Evolutionary conservation across 2,888 invertebrate species (phyloP).

Genomic region (Glaucopsyche alexis): DNA sequence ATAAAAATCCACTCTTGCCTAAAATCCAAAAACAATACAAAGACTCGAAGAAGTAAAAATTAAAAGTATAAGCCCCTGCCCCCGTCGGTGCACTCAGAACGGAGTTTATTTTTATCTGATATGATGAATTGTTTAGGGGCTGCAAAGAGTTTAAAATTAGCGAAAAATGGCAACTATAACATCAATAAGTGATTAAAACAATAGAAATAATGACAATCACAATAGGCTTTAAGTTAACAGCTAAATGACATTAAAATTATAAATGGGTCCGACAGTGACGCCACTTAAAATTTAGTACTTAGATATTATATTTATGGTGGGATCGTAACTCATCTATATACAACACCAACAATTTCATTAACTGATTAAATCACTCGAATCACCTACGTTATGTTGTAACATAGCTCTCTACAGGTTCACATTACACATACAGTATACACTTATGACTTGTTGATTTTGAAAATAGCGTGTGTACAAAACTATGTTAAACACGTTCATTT

Average conservation of each 20-base stretch:
- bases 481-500: conserved; percentile 54
- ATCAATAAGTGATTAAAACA: conserved; percentile 45
- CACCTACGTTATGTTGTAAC: conserved; percentile 57
- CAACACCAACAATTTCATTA: conserved; percentile 75
- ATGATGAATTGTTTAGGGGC: not conserved
- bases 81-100: conserved; percentile 1
- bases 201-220: conserved; percentile 60
- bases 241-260: conserved; percentile 58
- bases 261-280: conserved; percentile 64
- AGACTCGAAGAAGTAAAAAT: conserved; percentile 6
- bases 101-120: not conserved
- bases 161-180: conserved; percentile 35
- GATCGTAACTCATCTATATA: conserved; percentile 78
- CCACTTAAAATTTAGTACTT: conserved; percentile 74
- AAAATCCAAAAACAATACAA: conserved; percentile 22
- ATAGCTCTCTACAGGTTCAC: conserved; percentile 46
- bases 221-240: conserved; percentile 74
- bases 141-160: conserved; percentile 12
- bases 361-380: conserved; percentile 75
- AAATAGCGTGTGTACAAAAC: conserved; percentile 48
- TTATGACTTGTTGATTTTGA: conserved; percentile 27
- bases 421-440: conserved; percentile 17
- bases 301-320: conserved; percentile 76
- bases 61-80: conserved; percentile 10
- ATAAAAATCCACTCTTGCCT: conserved; percentile 24